Percentiles rank a stretch among this genome's conserved stretches.
phyloP scores from a whole-genome alignment of 2,797 vertebrate species.

The Podargus strigoides region DNA sequence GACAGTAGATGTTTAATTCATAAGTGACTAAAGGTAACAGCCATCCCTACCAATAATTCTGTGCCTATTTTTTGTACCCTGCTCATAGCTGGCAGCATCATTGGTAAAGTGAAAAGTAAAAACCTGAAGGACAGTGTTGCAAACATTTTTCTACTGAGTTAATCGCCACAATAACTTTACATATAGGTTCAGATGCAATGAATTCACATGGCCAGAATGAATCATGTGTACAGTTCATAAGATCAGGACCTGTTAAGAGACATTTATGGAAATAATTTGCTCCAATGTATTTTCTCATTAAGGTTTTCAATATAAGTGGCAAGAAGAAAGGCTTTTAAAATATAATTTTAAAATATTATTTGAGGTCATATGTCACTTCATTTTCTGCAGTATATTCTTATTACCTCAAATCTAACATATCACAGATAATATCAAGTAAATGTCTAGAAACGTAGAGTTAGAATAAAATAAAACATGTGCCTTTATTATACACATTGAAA shows the following conservation, averaged over 20 bases:
- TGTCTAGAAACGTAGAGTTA: neutral
- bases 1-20: slow-evolving; percentile 37
- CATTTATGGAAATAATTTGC: neutral
- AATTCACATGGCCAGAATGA: neutral
- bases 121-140: neutral
- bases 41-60: neutral
- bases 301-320: neutral
- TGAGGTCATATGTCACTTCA: neutral
- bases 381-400: neutral
- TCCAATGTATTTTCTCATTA: neutral
- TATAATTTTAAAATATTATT: neutral
- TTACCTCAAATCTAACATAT: neutral
- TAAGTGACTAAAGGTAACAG: slow-evolving; percentile 15
- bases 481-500: neutral
- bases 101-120: neutral
- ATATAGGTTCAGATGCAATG: neutral
- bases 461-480: neutral
- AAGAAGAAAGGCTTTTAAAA: neutral
- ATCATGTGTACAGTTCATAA: neutral
- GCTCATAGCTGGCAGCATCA: neutral
- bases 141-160: neutral
- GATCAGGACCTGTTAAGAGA: neutral
- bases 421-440: neutral
- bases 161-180: neutral
- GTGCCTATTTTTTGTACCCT: neutral